A percentile compares a stretch with the other conserved stretches of the same genome.
Conservation (phyloP, 2,888 invertebrate genomes). For the Scelioninae gen. 2 region DNA sequence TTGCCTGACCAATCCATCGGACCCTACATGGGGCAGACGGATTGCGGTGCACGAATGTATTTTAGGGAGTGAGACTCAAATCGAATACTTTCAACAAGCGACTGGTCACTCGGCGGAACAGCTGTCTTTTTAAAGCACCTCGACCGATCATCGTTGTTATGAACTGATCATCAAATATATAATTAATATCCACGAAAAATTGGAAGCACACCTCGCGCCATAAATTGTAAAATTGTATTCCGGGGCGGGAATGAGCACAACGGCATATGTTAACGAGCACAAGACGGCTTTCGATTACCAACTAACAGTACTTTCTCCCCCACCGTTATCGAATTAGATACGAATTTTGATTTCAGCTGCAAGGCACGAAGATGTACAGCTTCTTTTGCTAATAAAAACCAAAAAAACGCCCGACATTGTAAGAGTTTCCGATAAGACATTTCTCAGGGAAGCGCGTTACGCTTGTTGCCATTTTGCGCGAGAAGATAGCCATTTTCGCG, state of each 20-base stretch:
- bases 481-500: constrained; percentile 35
- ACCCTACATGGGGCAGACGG: constrained; percentile 60
- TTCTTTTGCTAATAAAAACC: constrained; percentile 57
- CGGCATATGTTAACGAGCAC: constrained; percentile 38
- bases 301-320: constrained; percentile 6
- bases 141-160: constrained; percentile 58
- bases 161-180: constrained; percentile 47
- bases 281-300: constrained; percentile 8
- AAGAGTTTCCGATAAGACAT: constrained; percentile 37
- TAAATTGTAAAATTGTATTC: constrained; percentile 28
- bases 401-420: constrained; percentile 24
- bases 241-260: constrained; percentile 20
- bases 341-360: constrained; percentile 67
- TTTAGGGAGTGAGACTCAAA: constrained; percentile 64
- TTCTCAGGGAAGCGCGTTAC: constrained; percentile 35
- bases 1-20: constrained; percentile 59
- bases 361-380: constrained; percentile 74
- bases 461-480: constrained; percentile 39
- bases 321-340: constrained; percentile 23
- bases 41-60: constrained; percentile 63
- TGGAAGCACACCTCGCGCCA: constrained; percentile 16
- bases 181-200: constrained; percentile 36
- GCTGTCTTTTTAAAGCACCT: constrained; percentile 67
- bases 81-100: constrained; percentile 63
- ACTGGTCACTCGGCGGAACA: constrained; percentile 69